A percentile compares a stretch with the other conserved stretches of the same genome.
These are phyloP conservation scores for Harmothoe impar DNA, from an alignment of 2,888 invertebrate species.

Conservation along the genomic window DNA sequence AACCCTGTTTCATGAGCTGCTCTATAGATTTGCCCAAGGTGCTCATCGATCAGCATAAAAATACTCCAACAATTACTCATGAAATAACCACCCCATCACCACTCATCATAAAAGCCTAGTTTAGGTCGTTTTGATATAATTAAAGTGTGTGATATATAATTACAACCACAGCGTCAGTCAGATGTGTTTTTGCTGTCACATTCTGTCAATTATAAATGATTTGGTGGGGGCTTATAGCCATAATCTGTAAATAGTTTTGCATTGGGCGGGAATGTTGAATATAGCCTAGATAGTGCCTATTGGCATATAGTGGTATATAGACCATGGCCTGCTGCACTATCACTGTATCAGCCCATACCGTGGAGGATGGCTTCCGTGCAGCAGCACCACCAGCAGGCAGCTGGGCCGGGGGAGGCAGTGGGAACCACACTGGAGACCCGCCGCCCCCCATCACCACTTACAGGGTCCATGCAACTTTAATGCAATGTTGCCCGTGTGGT, in stretches of 20 bases:
- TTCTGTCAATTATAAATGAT: too few species aligned
- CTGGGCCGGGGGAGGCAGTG: not conserved
- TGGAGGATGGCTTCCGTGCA: not conserved
- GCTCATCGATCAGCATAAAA: conserved; percentile 3
- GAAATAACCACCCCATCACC: not conserved
- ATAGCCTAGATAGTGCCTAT: not conserved
- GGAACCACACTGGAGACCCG: not conserved
- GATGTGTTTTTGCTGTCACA: too few species aligned
- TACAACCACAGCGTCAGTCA: not conserved
- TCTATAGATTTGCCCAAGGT: not conserved
- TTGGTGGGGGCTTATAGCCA: too few species aligned
- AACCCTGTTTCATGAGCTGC: not conserved
- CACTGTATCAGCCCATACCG: not conserved
- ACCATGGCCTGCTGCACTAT: conserved; percentile 23
- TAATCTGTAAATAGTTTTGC: too few species aligned
- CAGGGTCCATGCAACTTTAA: conserved; percentile 45
- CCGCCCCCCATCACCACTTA: conserved; percentile 52
- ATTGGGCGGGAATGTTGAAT: too few species aligned
- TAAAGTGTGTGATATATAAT: not conserved
- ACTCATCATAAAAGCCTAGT: not conserved
- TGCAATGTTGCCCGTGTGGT: conserved; percentile 39
- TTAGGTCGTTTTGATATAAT: not conserved
- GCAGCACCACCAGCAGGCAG: conserved; percentile 14
- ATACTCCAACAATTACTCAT: not conserved
- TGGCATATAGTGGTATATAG: not conserved